phyloP scores from a whole-genome alignment of 2,888 invertebrate species.

The Hyposoter dolosus region DNA sequence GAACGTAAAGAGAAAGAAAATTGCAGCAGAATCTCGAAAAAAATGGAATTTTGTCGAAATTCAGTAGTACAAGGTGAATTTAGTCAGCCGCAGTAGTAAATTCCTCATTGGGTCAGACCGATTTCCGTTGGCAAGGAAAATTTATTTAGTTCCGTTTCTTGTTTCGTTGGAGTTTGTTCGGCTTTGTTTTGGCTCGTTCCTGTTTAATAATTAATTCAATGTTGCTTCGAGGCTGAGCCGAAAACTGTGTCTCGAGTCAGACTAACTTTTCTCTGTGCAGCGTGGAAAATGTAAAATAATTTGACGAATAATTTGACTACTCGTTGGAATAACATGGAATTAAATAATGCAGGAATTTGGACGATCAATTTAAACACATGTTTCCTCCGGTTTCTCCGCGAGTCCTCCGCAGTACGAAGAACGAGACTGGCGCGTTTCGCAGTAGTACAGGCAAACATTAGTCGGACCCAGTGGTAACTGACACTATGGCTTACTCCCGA shows the following conservation, averaged over 20 bases:
- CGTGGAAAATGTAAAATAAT: neutral
- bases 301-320: neutral
- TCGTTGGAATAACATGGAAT: slow-evolving; percentile 12
- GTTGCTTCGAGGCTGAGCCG: neutral
- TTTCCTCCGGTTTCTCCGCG: neutral
- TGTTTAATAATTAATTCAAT: neutral
- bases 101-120: neutral
- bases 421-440: neutral
- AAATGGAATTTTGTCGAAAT: neutral
- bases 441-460: slow-evolving; percentile 56
- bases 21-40: neutral
- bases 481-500: slow-evolving; percentile 31
- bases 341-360: neutral
- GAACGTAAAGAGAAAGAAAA: neutral
- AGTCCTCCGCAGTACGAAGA: neutral
- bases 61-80: neutral
- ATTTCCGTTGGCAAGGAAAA: neutral
- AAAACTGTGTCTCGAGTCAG: too few relatives aligned
- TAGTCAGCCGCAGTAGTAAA: neutral
- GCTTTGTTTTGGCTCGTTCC: neutral
- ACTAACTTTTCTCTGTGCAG: neutral
- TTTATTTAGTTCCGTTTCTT: neutral
- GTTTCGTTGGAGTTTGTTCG: too few relatives aligned
- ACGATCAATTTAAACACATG: slow-evolving; percentile 38
- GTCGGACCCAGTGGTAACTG: slow-evolving; percentile 48